Evolutionary conservation across 2,888 invertebrate species (phyloP).

Genomic region (Drosophila kuntzei): DNA sequence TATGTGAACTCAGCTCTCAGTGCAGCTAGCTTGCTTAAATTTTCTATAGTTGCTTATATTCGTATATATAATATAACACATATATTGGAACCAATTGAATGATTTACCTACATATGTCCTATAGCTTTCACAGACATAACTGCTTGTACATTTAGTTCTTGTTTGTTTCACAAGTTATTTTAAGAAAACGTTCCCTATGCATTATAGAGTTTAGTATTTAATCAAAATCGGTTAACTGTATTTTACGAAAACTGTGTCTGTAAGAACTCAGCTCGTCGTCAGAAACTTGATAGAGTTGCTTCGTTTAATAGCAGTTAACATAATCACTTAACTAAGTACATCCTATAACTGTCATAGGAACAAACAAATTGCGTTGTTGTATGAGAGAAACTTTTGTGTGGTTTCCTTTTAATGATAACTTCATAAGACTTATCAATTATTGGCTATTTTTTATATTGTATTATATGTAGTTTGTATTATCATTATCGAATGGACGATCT

Average conservation of each 20-base stretch:
- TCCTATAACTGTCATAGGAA: not conserved
- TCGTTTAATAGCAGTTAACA: not conserved
- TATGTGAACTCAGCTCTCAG: not conserved
- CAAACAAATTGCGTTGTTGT: not conserved
- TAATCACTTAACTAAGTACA: not conserved
- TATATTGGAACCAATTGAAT: constrained; percentile 2
- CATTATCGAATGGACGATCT: constrained; percentile 5
- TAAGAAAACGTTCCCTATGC: not conserved
- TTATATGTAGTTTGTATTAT: not conserved
- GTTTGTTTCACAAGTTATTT: not conserved
- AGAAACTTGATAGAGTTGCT: constrained; percentile 1
- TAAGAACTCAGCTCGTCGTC: not conserved
- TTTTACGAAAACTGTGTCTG: constrained; percentile 14
- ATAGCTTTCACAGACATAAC: constrained; percentile 1
- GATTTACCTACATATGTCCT: not conserved
- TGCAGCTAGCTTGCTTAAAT: not conserved
- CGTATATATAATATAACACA: not conserved
- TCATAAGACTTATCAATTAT: constrained; percentile 6
- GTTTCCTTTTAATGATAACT: not conserved
- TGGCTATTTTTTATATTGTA: not conserved
- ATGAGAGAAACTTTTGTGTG: not conserved
- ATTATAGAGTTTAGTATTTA: not conserved
- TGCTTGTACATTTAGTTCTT: constrained; percentile 1
- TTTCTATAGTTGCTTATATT: not conserved
- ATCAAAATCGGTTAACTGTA: constrained; percentile 19